Conservation (phyloP, 2,797 vertebrate species). For the Arrhamphus sclerolepis region DNA sequence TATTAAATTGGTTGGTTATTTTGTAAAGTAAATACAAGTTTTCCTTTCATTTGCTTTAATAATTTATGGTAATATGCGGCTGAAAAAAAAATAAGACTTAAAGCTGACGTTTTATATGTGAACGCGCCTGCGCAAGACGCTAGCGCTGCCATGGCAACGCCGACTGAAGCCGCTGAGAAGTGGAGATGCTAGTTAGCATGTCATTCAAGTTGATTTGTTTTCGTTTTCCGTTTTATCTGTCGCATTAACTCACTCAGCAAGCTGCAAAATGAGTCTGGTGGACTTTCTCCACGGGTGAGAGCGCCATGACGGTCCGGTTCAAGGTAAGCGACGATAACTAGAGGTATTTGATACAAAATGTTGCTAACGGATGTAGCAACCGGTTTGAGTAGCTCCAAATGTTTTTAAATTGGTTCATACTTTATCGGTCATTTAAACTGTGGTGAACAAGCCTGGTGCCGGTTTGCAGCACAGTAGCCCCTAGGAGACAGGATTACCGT, state of each 20-base stretch:
- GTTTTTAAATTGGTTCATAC: neutral
- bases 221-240: neutral
- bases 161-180: neutral
- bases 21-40: too few relatives aligned
- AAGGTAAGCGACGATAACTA: conserved; percentile 52
- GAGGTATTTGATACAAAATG: conserved; percentile 4
- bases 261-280: rapidly evolving
- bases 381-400: rapidly evolving
- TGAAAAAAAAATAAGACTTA: too few relatives aligned
- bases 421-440: neutral
- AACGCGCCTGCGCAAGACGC: conserved; percentile 34
- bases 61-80: too few relatives aligned
- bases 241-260: neutral
- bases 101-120: neutral
- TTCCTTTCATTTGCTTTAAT: too few relatives aligned
- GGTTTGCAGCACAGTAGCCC: neutral
- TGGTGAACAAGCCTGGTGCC: neutral
- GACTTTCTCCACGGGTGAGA: neutral
- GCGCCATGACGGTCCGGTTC: conserved; percentile 63
- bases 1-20: too few relatives aligned
- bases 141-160: conserved; percentile 60
- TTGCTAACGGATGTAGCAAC: conserved; percentile 2
- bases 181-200: conserved; percentile 3
- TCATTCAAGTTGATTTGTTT: neutral
- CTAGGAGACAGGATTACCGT: conserved; percentile 12